Evolutionary conservation across 1,140 invertebrate genomes (phyloP).

Genomic region (Uloborus diversus): DNA sequence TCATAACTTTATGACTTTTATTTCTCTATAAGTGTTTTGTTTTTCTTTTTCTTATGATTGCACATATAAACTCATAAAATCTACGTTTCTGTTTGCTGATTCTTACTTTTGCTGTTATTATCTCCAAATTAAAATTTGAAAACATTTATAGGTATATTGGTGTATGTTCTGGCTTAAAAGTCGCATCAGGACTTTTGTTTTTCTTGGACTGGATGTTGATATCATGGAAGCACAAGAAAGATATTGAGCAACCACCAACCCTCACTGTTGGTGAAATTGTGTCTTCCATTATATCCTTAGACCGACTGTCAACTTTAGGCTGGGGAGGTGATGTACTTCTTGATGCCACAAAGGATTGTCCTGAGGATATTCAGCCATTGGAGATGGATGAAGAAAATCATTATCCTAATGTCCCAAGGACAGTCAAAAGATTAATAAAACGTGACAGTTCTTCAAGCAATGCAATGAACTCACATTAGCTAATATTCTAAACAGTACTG

Average conservation of each 20-base stretch:
- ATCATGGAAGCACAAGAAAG: slow-evolving; percentile 78
- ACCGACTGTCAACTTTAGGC: slow-evolving; percentile 64
- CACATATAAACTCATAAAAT: no score
- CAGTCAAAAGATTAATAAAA: slow-evolving; percentile 12
- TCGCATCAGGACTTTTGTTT: slow-evolving; percentile 85
- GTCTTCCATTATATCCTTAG: slow-evolving; percentile 86
- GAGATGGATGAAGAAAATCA: slow-evolving; percentile 25
- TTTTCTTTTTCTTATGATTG: no score
- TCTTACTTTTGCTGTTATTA: no score
- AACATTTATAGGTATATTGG: slow-evolving; percentile 80
- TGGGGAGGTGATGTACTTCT: slow-evolving; percentile 32
- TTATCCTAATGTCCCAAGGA: background rate
- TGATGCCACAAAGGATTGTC: slow-evolving; percentile 39
- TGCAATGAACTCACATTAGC: background rate
- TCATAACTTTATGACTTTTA: no score
- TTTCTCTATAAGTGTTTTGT: no score
- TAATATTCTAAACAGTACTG: background rate
- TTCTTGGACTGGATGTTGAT: slow-evolving; percentile 89
- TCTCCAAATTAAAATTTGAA: no score
- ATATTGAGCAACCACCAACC: slow-evolving; percentile 70
- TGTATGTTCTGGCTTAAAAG: slow-evolving; percentile 88
- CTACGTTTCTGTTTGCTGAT: no score
- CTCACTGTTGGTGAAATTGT: slow-evolving; percentile 81
- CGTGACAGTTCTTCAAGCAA: slow-evolving; percentile 28
- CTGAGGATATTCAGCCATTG: slow-evolving; percentile 49